Conservation (phyloP, 2,797 vertebrate species). For the Limnodromus scolopaceus region DNA sequence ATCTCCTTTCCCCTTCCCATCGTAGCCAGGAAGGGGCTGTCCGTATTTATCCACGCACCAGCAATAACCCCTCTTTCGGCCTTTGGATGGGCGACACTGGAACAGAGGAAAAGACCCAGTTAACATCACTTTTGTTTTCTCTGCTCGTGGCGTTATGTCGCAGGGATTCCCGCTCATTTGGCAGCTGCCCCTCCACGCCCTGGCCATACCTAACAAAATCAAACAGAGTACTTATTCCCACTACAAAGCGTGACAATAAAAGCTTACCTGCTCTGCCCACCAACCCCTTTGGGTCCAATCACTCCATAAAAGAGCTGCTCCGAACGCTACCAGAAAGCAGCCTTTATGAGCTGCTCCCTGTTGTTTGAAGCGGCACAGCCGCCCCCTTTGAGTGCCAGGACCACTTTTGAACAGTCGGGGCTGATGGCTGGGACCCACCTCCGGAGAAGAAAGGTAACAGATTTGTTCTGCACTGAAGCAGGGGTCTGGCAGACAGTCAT, state of each 20-base stretch:
- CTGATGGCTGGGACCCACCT: not conserved
- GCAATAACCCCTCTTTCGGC: constrained; percentile 92
- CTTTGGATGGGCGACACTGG: constrained; percentile 95
- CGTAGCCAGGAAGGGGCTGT: constrained; percentile 88
- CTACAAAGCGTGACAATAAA: not conserved
- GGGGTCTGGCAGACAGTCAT: not conserved
- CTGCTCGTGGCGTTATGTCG: fast-evolving
- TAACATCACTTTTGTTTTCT: not conserved
- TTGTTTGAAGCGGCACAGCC: not conserved
- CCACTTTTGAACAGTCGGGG: not conserved
- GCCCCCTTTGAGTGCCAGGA: not conserved
- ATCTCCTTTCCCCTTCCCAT: constrained; percentile 85
- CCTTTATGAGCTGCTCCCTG: not conserved
- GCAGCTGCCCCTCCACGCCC: not conserved
- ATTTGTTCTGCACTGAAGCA: not conserved
- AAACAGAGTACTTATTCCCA: not conserved
- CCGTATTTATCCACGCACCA: constrained; percentile 98
- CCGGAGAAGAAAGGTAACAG: not conserved
- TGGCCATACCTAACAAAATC: not conserved
- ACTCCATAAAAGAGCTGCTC: not conserved
- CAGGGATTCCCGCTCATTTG: not conserved
- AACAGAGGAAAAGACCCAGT: not conserved
- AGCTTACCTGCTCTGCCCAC: not conserved
- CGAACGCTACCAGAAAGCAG: not conserved
- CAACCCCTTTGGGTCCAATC: not conserved